Evolutionary conservation across 1,140 invertebrate species (phyloP).

Genomic region (Polypedilum vanderplanki): DNA sequence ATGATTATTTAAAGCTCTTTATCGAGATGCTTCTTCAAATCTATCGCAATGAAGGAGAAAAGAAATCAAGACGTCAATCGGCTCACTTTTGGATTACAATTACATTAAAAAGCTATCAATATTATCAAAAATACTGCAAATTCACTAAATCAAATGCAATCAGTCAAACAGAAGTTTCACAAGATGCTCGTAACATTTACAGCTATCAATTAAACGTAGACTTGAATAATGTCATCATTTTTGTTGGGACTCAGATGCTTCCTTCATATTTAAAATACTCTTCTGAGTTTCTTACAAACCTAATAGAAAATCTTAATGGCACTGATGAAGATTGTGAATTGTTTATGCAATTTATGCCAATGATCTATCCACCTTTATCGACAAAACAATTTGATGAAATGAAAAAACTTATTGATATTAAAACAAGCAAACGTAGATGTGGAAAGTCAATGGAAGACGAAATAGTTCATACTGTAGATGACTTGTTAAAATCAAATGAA

Average conservation of each 20-base stretch:
- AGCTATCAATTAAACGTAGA: not conserved
- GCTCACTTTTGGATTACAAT: not conserved
- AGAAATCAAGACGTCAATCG: not conserved
- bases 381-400: constrained; percentile 32
- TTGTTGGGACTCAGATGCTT: constrained; percentile 4
- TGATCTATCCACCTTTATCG: constrained; percentile 35
- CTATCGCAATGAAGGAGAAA: not conserved
- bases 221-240: not conserved
- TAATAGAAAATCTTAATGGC: not conserved
- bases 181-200: constrained; percentile 35
- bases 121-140: constrained; percentile 11
- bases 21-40: not conserved
- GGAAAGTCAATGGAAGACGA: not conserved
- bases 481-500: not conserved
- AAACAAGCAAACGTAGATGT: constrained; percentile 33
- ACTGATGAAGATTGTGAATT: not conserved
- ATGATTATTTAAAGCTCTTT: constrained; percentile 6
- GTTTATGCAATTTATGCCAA: constrained; percentile 31
- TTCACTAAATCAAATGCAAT: not conserved
- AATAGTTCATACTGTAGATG: not conserved
- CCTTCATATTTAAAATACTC: not conserved
- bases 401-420: constrained; percentile 30
- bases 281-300: not conserved
- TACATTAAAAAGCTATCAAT: not conserved
- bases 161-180: not conserved